These are phyloP conservation scores for Propsilocerus akamusi DNA, from an alignment of 1,140 invertebrate genomes.

Conservation along the genomic window DNA sequence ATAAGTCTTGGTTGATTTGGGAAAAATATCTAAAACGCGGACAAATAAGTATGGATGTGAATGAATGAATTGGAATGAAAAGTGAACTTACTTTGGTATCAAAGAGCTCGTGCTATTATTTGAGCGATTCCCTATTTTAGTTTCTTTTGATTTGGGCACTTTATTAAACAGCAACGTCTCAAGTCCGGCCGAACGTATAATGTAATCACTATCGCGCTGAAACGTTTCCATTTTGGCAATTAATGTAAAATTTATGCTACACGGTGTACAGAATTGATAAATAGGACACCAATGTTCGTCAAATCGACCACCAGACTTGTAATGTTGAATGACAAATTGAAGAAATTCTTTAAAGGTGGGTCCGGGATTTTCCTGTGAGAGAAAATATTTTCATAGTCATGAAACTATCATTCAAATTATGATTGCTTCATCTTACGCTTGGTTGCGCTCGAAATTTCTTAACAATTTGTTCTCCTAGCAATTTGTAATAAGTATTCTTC, in stretches of 20 bases:
- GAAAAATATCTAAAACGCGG: constrained; percentile 30
- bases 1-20: constrained; percentile 33
- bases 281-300: constrained; percentile 60
- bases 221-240: constrained; percentile 50
- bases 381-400: constrained; percentile 7
- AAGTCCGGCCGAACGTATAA: constrained; percentile 39
- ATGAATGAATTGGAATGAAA: neutral
- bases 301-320: constrained; percentile 25
- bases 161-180: constrained; percentile 30
- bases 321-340: constrained; percentile 32
- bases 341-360: constrained; percentile 54
- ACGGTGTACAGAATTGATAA: constrained; percentile 53
- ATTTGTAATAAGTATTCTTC: constrained; percentile 47
- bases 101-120: constrained; percentile 31
- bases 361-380: constrained; percentile 16
- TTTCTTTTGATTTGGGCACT: constrained; percentile 28
- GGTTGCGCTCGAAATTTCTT: constrained; percentile 23
- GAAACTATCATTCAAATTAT: constrained; percentile 8
- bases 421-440: constrained; percentile 7
- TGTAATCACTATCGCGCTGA: constrained; percentile 41
- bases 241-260: constrained; percentile 42
- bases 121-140: constrained; percentile 31
- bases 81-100: constrained; percentile 21
- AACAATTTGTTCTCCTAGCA: constrained; percentile 43
- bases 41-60: constrained; percentile 1